Conservation (phyloP, 35 echinoderm and acorn worm species). For the Diadema setosum region DNA sequence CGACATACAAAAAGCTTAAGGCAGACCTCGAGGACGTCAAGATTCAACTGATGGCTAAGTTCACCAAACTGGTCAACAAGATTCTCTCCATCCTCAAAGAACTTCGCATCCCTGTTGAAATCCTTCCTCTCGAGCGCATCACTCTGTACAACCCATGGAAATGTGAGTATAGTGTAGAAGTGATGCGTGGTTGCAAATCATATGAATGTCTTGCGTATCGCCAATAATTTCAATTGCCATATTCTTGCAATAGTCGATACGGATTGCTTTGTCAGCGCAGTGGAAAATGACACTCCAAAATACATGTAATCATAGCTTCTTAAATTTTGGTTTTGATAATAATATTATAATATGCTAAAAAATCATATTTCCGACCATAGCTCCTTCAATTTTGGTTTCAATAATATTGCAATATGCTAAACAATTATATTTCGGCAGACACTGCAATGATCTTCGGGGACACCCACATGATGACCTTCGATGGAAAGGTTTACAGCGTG, state of each 20-base stretch:
- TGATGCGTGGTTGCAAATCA: no score
- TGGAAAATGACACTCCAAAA: no score
- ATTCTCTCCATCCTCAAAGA: not conserved
- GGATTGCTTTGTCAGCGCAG: no score
- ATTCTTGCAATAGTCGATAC: no score
- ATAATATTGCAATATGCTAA: not conserved
- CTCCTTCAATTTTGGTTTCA: no score
- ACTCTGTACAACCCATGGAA: not conserved
- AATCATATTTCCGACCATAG: no score
- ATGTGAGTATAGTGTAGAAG: no score
- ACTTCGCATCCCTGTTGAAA: not conserved
- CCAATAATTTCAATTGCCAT: no score
- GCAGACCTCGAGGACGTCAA: not conserved
- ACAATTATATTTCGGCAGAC: slow-evolving; percentile 15
- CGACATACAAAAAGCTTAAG: not conserved
- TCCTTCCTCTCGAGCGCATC: not conserved
- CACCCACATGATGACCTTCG: slow-evolving; percentile 80
- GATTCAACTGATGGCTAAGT: not conserved
- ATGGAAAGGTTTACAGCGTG: slow-evolving; percentile 63
- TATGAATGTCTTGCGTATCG: no score
- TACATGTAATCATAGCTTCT: no score
- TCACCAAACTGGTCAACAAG: not conserved
- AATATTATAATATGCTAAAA: no score
- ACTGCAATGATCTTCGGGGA: slow-evolving; percentile 73
- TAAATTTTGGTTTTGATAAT: no score